A percentile compares a stretch with the other conserved stretches of the same genome.
Evolutionary conservation across 92 coral and sea anemone species (phyloP).

Genomic region (Desmophyllum pertusum): DNA sequence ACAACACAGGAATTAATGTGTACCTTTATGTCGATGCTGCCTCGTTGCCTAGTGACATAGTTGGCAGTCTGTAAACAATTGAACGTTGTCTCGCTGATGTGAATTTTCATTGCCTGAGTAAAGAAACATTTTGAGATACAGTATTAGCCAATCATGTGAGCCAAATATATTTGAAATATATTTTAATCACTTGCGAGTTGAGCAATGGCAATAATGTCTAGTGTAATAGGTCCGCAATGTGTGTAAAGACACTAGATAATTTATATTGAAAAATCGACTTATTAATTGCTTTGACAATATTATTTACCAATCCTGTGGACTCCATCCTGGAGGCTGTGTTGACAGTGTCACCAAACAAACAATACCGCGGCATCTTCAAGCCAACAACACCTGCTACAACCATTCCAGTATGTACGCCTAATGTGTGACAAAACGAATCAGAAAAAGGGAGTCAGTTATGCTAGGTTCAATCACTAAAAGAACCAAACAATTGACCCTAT

Average conservation of each 20-base stretch:
- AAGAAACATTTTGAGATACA: not conserved
- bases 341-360: conserved; percentile 89
- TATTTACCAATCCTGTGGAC: conserved; percentile 77
- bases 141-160: too few relatives aligned
- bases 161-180: too few relatives aligned
- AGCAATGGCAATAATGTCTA: too few relatives aligned
- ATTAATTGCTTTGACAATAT: too few relatives aligned
- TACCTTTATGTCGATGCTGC: conserved; percentile 89
- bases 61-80: conserved; percentile 54
- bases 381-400: conserved; percentile 95
- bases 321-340: conserved; percentile 93
- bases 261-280: too few relatives aligned
- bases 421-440: not conserved
- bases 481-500: too few relatives aligned
- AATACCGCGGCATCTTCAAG: conserved; percentile 88
- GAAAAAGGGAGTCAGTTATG: not conserved
- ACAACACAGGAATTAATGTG: not conserved
- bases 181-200: too few relatives aligned
- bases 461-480: not conserved
- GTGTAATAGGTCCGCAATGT: too few relatives aligned
- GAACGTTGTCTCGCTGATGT: conserved; percentile 76
- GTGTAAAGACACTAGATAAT: too few relatives aligned
- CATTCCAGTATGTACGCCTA: conserved; percentile 86
- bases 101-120: conserved; percentile 74
- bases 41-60: conserved; percentile 74